phyloP scores from a whole-genome alignment of 2,888 invertebrate genomes.

The Polymixis lichenea region DNA sequence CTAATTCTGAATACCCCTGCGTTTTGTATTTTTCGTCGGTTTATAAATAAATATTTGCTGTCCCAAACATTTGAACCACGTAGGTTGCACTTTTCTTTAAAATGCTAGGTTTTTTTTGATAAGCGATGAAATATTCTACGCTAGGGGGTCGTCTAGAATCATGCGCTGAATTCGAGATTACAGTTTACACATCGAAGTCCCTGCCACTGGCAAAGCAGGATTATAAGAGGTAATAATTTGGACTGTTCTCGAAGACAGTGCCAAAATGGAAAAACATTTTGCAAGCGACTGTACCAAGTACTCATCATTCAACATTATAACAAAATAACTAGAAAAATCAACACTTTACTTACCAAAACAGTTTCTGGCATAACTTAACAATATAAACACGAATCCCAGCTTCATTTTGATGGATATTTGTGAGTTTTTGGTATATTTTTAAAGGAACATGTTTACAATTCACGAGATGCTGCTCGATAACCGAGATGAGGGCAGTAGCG shows the following conservation, averaged over 20 bases:
- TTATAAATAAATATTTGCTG: too few species aligned
- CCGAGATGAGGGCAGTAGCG: constrained; percentile 64
- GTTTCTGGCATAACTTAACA: constrained; percentile 72
- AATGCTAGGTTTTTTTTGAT: background rate
- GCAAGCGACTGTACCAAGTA: constrained; percentile 4
- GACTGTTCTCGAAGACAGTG: background rate
- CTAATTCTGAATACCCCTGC: too few species aligned
- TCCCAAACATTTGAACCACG: too few species aligned
- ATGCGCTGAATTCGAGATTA: too few species aligned
- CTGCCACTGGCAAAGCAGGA: too few species aligned
- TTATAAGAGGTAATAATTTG: background rate
- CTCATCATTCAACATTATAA: background rate
- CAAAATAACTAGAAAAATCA: constrained; percentile 2
- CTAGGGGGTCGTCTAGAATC: too few species aligned
- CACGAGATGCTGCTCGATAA: constrained; percentile 61
- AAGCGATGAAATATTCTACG: too few species aligned
- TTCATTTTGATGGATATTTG: constrained; percentile 75
- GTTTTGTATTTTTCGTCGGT: too few species aligned
- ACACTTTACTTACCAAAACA: constrained; percentile 78
- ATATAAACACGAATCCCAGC: constrained; percentile 73
- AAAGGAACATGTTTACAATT: constrained; percentile 74
- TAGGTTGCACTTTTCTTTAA: too few species aligned
- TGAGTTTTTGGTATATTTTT: constrained; percentile 62
- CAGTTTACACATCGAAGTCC: too few species aligned
- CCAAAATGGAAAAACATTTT: background rate